Percentiles rank a stretch among this genome's conserved stretches.
These are phyloP conservation scores for Nomada hirtipes DNA, from an alignment of 2,888 invertebrate species.

Conservation along the genomic window DNA sequence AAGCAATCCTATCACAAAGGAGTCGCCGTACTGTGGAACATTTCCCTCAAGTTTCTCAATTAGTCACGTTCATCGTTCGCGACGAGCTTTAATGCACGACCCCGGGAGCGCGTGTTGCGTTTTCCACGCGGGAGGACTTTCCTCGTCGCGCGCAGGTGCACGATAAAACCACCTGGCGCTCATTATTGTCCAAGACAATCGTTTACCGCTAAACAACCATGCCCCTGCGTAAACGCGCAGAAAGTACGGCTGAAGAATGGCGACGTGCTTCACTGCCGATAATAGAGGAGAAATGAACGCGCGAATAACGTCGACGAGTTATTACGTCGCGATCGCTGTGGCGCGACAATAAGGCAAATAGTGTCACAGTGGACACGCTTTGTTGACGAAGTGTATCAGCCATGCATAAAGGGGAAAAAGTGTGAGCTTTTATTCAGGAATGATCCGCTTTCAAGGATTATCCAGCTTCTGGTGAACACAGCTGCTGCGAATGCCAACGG, in stretches of 20 bases:
- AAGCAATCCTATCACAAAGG: constrained; percentile 34
- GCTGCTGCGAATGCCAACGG: not conserved
- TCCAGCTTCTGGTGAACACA: not conserved
- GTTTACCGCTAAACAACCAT: constrained; percentile 27
- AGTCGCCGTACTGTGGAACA: constrained; percentile 19
- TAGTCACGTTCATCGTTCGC: constrained; percentile 40
- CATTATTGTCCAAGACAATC: constrained; percentile 26
- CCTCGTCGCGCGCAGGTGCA: constrained; percentile 29
- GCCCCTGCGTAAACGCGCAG: not conserved
- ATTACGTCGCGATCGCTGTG: not conserved
- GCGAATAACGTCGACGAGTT: not conserved
- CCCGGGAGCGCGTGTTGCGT: not conserved
- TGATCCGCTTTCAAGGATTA: constrained; percentile 45
- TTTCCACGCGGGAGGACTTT: constrained; percentile 20
- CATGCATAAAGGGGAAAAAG: not conserved
- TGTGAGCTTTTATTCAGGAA: constrained; percentile 32
- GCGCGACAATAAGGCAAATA: not conserved
- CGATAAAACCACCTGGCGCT: constrained; percentile 9
- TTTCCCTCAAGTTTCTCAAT: constrained; percentile 41
- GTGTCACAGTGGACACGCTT: not conserved
- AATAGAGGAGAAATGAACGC: not conserved
- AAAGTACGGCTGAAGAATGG: not conserved
- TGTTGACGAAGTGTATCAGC: not conserved
- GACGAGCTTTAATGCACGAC: constrained; percentile 13
- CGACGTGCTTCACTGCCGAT: not conserved